These are phyloP conservation scores for Melanotaenia duboulayi DNA, from an alignment of 2,113 vertebrate genomes.

Conservation along the genomic window DNA sequence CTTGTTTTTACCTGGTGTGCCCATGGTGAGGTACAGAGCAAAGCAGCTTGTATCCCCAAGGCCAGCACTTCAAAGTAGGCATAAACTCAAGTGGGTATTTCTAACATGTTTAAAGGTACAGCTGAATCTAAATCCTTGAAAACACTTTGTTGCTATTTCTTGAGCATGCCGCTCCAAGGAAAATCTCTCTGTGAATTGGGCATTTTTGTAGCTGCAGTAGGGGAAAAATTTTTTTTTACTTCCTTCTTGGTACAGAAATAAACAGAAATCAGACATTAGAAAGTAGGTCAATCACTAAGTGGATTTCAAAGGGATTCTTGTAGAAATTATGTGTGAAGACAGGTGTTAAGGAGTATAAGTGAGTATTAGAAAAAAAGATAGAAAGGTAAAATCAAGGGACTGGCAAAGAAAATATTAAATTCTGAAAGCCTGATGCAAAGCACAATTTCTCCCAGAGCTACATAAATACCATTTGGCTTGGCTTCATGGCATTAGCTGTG, in stretches of 20 bases:
- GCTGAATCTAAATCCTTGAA: conserved; percentile 33
- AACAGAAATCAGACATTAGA: conserved; percentile 33
- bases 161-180: neutral
- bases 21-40: conserved; percentile 34
- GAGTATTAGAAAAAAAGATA: neutral
- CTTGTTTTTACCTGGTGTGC: conserved; percentile 24
- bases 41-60: conserved; percentile 32
- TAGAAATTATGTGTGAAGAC: conserved; percentile 11
- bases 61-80: conserved; percentile 30
- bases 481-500: conserved; percentile 31
- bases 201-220: conserved; percentile 43
- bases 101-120: conserved; percentile 44
- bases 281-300: conserved; percentile 54
- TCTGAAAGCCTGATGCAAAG: conserved; percentile 14
- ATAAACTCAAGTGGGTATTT: neutral
- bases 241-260: conserved; percentile 7
- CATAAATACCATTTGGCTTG: conserved; percentile 28
- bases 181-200: conserved; percentile 10
- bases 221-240: conserved; percentile 23
- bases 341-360: neutral
- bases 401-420: neutral
- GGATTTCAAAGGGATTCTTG: conserved; percentile 41
- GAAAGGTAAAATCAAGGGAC: neutral
- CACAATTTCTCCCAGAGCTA: conserved; percentile 21
- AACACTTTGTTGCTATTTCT: conserved; percentile 19